Base-by-base conservation (phyloP, 2,888 invertebrate genomes). In the Aproaerema taeniolella region DNA sequence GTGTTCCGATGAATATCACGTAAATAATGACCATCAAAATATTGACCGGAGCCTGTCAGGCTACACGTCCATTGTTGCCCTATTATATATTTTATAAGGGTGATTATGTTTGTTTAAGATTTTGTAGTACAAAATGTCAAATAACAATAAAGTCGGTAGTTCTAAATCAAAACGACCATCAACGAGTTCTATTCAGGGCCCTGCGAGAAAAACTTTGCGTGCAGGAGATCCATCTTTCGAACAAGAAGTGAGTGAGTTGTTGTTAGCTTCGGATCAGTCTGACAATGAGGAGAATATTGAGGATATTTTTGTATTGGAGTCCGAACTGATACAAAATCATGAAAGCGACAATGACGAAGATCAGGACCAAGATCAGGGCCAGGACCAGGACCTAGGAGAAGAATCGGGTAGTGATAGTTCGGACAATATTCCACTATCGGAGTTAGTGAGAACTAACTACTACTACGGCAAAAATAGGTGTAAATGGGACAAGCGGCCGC, bases 111-210 rank as follows among this genome's bases (percentile, higher is more conserved):
- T 34, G 34, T 24, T 34, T 24, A 12, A 20, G 24, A 34, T 34
- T 34, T 34, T 13, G 14, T 11, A 13, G 31, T 31, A 31, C 24
- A 38, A 39, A 33, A 33, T 39, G 29, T 28, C 33, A 29, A 33
- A 33, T 33, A 32, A 33, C 17, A 39, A 33, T 39, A 32, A 33
- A 17, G 39, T 29, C 28, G 16, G 29, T 29, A 33, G 39, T 39
- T 39, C 33, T 32, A 15, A 32, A 17, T 32, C 13, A 31, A 38
- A 31, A 31, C 31, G 14, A 31, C 38, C 9, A 38, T 31, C 38
- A 25, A 31, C 31, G 32, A 39, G 33, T 39, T 39, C 39, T 39
- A 17, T 39, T 39, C 39, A 39, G 39, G 33, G 39, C 28, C 39
- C 39, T 29, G 31, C 34, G 20, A 29, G 20, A 35, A 34, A 40